phyloP scores from a whole-genome alignment of 1,140 invertebrate species.

The Sipha flava region DNA sequence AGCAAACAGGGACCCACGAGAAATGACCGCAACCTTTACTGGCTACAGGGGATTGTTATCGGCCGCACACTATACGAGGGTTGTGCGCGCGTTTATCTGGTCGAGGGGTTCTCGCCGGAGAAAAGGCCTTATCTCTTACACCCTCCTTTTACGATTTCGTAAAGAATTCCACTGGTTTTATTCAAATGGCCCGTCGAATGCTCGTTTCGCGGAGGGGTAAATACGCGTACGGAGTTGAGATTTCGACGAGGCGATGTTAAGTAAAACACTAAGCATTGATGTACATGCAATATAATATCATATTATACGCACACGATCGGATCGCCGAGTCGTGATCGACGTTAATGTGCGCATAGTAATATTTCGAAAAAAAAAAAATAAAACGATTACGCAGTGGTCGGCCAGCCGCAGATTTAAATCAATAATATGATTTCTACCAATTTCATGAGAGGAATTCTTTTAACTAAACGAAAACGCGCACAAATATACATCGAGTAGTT shows the following conservation, averaged over 20 bases:
- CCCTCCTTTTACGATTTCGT: background rate
- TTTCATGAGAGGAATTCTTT: no score
- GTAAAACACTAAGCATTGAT: no score
- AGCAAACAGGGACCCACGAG: background rate
- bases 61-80: background rate
- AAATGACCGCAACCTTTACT: constrained; percentile 18
- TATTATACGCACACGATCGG: background rate
- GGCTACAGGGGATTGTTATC: background rate
- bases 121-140: constrained; percentile 21
- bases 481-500: no score
- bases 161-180: constrained; percentile 8
- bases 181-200: background rate
- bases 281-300: background rate
- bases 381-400: background rate
- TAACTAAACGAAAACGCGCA: no score
- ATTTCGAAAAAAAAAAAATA: background rate
- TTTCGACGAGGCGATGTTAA: background rate
- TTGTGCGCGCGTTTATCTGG: constrained; percentile 9
- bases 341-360: background rate
- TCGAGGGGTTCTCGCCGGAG: background rate
- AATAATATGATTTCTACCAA: background rate
- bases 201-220: background rate
- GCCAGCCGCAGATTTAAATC: background rate
- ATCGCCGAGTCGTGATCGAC: background rate
- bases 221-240: background rate